Conservation (phyloP, 2,113 vertebrate species). For the Progne subis region DNA sequence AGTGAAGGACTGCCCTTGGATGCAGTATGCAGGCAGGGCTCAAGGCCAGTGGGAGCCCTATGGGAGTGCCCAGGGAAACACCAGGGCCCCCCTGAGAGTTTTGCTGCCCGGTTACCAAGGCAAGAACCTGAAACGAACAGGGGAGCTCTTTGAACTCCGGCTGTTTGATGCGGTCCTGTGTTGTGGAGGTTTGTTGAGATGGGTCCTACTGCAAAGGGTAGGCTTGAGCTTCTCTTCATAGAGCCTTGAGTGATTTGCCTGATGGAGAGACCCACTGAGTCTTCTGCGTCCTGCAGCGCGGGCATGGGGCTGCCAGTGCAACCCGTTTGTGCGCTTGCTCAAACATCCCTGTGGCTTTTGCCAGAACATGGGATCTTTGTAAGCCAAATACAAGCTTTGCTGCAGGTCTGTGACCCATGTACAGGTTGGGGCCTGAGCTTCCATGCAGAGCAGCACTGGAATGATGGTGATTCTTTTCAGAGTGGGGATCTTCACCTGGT, state of each 20-base stretch:
- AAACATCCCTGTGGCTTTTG: background rate
- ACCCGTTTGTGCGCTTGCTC: background rate
- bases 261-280: background rate
- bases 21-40: background rate
- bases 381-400: background rate
- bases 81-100: background rate
- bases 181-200: background rate
- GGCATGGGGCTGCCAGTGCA: background rate
- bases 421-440: background rate
- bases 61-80: background rate
- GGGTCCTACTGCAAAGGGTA: background rate
- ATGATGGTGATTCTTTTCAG: background rate
- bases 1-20: slow-evolving; percentile 47
- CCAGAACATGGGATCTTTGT: background rate
- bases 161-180: rapidly evolving
- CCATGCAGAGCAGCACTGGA: background rate
- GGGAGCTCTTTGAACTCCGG: background rate
- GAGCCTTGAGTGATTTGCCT: background rate
- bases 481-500: background rate
- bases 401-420: background rate
- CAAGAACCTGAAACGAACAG: background rate
- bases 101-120: background rate
- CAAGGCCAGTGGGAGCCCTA: background rate
- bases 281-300: background rate
- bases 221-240: background rate